Percentiles rank a stretch among this genome's conserved stretches.
phyloP scores from a whole-genome alignment of 2,797 vertebrate genomes.

The Alectoris magna region DNA sequence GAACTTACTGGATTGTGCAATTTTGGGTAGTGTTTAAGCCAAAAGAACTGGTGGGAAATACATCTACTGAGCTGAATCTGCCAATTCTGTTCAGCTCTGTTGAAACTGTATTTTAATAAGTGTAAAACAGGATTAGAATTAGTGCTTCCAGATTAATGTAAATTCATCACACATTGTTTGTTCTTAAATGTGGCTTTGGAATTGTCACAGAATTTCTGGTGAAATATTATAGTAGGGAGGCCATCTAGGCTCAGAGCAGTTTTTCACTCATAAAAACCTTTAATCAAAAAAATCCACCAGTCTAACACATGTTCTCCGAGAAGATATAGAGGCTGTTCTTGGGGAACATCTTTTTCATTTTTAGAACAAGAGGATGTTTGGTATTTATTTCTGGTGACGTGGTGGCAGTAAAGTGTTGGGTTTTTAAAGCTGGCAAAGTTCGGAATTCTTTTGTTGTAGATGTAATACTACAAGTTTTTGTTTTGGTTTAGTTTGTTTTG shows the following conservation, averaged over 20 bases:
- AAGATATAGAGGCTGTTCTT: background rate
- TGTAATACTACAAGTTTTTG: rapidly evolving
- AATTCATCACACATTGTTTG: background rate
- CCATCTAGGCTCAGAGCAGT: background rate
- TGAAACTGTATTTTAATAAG: background rate
- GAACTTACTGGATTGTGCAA: background rate
- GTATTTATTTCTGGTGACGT: background rate
- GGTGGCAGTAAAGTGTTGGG: background rate
- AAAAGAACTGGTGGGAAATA: background rate
- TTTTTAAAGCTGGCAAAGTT: background rate
- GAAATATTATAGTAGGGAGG: background rate
- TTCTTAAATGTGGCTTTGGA: background rate
- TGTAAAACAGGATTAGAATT: background rate
- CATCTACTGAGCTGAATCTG: background rate
- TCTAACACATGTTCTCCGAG: background rate
- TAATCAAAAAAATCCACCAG: background rate
- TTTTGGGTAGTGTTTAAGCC: background rate
- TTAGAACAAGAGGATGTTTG: background rate
- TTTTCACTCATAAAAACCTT: background rate
- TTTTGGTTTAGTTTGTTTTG: background rate
- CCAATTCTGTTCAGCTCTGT: background rate
- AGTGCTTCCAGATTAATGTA: background rate
- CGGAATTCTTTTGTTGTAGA: background rate
- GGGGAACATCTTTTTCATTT: rapidly evolving
- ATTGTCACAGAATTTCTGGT: background rate